Conservation (phyloP, 2,888 invertebrate genomes). For the Helobdella robusta region DNA sequence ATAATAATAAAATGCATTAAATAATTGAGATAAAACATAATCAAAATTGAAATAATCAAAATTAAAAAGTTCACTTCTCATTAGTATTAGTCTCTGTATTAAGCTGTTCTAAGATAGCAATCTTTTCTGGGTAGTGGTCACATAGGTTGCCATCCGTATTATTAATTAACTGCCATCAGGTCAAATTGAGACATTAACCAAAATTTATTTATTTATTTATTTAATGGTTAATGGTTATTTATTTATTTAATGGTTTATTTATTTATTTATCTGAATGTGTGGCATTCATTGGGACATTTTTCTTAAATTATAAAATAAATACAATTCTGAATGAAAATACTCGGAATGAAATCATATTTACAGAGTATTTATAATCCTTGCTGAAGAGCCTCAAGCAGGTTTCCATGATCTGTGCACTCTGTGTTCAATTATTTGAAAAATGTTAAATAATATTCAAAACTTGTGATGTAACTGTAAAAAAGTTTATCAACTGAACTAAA, state of each 20-base stretch:
- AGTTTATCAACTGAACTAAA: no score
- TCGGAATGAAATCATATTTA: constrained; percentile 35
- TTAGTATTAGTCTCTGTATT: no score
- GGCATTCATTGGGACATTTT: no score
- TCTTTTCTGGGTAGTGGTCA: constrained; percentile 62
- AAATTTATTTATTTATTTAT: no score
- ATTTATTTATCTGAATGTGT: no score
- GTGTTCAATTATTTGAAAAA: no score
- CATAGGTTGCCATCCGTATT: constrained; percentile 62
- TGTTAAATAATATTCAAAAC: no score
- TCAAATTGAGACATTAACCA: no score
- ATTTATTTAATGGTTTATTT: no score
- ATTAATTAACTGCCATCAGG: constrained; percentile 56
- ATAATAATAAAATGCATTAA: background rate
- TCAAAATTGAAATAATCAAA: background rate
- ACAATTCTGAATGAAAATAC: background rate
- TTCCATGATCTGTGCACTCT: no score
- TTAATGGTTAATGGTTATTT: background rate
- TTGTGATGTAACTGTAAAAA: no score
- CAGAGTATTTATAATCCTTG: constrained; percentile 58
- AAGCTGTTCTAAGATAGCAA: constrained; percentile 55
- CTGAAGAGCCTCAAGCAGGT: constrained; percentile 60
- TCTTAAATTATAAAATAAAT: background rate
- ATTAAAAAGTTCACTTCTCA: no score
- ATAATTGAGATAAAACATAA: background rate